Percentiles rank a stretch among this genome's conserved stretches.
phyloP scores from a whole-genome alignment of 1,140 invertebrate species.

The Odontomachus brunneus region DNA sequence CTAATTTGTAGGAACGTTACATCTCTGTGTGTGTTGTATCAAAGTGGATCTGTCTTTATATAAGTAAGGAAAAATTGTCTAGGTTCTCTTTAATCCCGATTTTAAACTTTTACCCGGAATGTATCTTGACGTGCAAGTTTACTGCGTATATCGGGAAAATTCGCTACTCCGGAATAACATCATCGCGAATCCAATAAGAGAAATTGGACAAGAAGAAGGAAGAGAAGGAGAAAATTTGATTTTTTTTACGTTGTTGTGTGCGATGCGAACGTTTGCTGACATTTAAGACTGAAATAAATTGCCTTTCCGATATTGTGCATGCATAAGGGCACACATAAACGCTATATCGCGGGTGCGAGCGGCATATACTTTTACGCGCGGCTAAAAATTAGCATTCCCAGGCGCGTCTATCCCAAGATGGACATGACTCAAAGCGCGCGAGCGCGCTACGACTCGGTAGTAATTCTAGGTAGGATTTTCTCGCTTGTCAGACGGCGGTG shows the following conservation, averaged over 20 bases:
- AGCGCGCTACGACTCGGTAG: slow-evolving; percentile 3
- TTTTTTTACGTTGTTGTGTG: no score
- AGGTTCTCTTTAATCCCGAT: no score
- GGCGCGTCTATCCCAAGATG: slow-evolving; percentile 15
- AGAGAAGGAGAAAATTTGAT: no score
- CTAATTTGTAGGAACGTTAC: no score
- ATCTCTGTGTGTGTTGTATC: no score
- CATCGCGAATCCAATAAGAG: no score
- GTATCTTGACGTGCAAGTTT: not conserved
- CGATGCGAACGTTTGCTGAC: no score
- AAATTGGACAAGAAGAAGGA: no score
- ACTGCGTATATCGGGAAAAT: not conserved
- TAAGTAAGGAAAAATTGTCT: no score
- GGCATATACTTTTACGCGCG: not conserved
- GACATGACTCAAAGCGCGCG: slow-evolving; percentile 21
- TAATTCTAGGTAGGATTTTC: slow-evolving; percentile 55
- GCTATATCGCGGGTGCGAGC: not conserved
- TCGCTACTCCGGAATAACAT: not conserved
- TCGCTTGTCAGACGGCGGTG: slow-evolving; percentile 65
- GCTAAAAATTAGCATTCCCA: slow-evolving; percentile 46
- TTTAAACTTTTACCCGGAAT: not conserved
- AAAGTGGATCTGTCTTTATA: no score
- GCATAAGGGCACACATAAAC: not conserved
- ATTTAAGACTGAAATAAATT: not conserved
- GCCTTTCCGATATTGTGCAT: not conserved